phyloP scores from a whole-genome alignment of 2,888 invertebrate genomes.

The Scaptodrosophila latifasciaeformis region DNA sequence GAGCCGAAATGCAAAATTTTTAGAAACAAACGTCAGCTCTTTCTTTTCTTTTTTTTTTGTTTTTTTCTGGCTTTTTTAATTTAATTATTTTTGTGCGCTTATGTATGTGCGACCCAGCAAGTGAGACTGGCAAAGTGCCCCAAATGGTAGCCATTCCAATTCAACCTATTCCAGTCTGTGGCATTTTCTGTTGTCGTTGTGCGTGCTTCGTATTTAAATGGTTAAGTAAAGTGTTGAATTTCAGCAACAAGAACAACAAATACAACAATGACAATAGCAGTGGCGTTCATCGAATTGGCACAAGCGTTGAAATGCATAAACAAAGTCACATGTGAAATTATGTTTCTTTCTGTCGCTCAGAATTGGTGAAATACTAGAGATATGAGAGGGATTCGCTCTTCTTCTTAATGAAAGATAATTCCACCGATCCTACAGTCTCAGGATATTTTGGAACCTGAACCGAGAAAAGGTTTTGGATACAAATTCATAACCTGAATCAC shows the following conservation, averaged over 20 bases:
- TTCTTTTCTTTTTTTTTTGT: not conserved
- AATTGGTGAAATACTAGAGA: too few relatives aligned
- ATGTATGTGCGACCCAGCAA: slow-evolving; percentile 19
- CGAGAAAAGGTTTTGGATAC: too few relatives aligned
- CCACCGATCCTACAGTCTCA: too few relatives aligned
- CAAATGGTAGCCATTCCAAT: too few relatives aligned
- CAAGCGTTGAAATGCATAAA: slow-evolving; percentile 30
- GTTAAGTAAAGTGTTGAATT: slow-evolving; percentile 33
- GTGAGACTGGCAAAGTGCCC: not conserved
- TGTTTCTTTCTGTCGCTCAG: too few relatives aligned
- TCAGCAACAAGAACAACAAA: slow-evolving; percentile 21
- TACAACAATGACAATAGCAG: slow-evolving; percentile 23
- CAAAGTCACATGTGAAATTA: slow-evolving; percentile 28
- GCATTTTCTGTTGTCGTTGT: not conserved
- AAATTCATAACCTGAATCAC: too few relatives aligned
- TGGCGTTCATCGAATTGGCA: too few relatives aligned
- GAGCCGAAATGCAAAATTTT: slow-evolving; percentile 33
- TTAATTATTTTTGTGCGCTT: slow-evolving; percentile 37
- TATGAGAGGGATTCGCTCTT: too few relatives aligned
- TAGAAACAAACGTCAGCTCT: slow-evolving; percentile 31
- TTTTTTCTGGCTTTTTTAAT: not conserved
- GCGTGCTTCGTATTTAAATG: slow-evolving; percentile 22
- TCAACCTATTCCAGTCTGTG: not conserved
- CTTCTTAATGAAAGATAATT: too few relatives aligned
- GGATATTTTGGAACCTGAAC: too few relatives aligned